A percentile compares a stretch with the other conserved stretches of the same genome.
These are phyloP conservation scores for Bicyclus anynana DNA, from an alignment of 1,140 invertebrate species.

Conservation along the genomic window DNA sequence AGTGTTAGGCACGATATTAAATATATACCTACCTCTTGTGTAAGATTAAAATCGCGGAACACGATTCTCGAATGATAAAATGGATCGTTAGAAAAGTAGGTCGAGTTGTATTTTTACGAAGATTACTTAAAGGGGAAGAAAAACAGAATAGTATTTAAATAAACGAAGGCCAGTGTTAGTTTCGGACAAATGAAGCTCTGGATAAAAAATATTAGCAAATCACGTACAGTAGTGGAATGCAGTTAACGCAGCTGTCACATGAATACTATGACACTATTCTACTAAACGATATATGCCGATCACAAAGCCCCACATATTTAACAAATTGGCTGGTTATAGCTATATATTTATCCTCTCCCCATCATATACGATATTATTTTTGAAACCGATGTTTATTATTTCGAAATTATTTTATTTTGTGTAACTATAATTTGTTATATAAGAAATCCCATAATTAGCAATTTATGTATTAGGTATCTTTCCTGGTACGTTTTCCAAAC, in stretches of 20 bases:
- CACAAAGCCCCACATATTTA: constrained; percentile 47
- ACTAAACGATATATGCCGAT: constrained; percentile 42
- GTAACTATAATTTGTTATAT: constrained; percentile 16
- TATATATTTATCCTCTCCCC: constrained; percentile 14
- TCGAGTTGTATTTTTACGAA: constrained; percentile 51
- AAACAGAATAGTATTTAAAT: constrained; percentile 31
- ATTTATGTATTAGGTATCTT: constrained; percentile 18
- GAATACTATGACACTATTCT: constrained; percentile 46
- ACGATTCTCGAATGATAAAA: constrained; percentile 48
- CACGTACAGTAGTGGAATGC: constrained; percentile 68
- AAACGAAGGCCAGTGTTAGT: constrained; percentile 28
- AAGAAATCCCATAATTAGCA: constrained; percentile 19
- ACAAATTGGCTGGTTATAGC: constrained; percentile 29
- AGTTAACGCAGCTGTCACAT: constrained; percentile 60
- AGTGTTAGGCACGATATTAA: constrained; percentile 8
- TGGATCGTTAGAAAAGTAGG: constrained; percentile 59
- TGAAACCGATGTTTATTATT: constrained; percentile 22
- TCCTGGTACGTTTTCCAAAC: constrained; percentile 19
- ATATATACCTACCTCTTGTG: constrained; percentile 14
- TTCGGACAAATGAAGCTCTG: constrained; percentile 72
- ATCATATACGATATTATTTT: constrained; percentile 13
- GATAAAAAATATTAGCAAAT: constrained; percentile 43
- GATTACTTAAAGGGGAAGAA: constrained; percentile 44
- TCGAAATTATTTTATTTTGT: constrained; percentile 36
- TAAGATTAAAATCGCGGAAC: constrained; percentile 36